Percentiles rank a stretch among this genome's conserved stretches.
Conservation (phyloP, 2,888 invertebrate species). For the Furcula furcula region DNA sequence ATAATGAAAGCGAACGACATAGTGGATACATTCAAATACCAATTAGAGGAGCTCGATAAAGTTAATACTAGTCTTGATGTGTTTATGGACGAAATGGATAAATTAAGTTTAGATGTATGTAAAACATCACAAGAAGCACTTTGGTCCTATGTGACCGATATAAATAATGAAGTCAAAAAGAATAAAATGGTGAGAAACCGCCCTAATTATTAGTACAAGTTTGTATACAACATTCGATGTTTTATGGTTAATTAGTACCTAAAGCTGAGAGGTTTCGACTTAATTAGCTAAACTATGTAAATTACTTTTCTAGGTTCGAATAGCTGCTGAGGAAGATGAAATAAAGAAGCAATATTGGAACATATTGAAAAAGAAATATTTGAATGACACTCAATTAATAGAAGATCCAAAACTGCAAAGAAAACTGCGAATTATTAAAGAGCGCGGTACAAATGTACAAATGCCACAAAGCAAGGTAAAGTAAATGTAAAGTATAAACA, state of each 20-base stretch:
- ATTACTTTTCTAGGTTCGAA: slow-evolving; percentile 48
- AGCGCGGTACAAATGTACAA: slow-evolving; percentile 69
- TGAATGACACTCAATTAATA: slow-evolving; percentile 34
- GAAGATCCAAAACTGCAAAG: slow-evolving; percentile 50
- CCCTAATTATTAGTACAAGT: slow-evolving; percentile 1
- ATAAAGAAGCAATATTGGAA: slow-evolving; percentile 73
- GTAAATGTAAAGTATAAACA: neutral
- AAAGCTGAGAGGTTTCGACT: slow-evolving; percentile 6
- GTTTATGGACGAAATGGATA: slow-evolving; percentile 72
- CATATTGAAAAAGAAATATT: slow-evolving; percentile 64
- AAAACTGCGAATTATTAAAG: slow-evolving; percentile 67
- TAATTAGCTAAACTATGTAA: slow-evolving; percentile 3
- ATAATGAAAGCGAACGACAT: slow-evolving; percentile 48
- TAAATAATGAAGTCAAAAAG: slow-evolving; percentile 62
- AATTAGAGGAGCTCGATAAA: slow-evolving; percentile 56
- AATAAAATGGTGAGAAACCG: slow-evolving; percentile 60
- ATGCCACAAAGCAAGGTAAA: slow-evolving; percentile 73
- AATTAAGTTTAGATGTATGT: slow-evolving; percentile 66
- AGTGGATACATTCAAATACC: slow-evolving; percentile 52
- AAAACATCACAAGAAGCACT: slow-evolving; percentile 68
- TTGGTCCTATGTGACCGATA: slow-evolving; percentile 72
- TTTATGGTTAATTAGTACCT: slow-evolving; percentile 7
- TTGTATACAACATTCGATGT: neutral
- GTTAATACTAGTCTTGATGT: slow-evolving; percentile 53
- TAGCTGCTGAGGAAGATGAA: slow-evolving; percentile 72